Evolutionary conservation across 2,113 vertebrate species (phyloP), one percentile per base, ranked within the genome.

Genomic region (Eurystomus gularis): DNA sequence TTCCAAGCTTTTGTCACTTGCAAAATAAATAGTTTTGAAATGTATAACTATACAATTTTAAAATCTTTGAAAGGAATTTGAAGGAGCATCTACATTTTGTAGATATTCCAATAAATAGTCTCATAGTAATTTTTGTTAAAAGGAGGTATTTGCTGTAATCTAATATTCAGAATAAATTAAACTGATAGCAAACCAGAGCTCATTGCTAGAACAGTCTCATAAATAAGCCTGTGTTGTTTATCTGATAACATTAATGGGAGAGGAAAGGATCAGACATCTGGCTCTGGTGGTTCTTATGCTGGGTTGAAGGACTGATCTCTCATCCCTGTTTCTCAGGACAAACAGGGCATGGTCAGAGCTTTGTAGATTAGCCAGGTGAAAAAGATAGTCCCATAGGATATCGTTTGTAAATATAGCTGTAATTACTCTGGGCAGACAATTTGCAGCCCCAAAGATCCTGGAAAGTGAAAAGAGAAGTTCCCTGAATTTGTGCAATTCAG

Each of bases 181-280:
- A 65, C 3, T 31, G 28, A 28, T 21, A 42, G 10, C 17, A 75
- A 78, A 49, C 19, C n/a, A 35, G 23, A 17, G 10, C 33, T 80
- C 10, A 11, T 35, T 66, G 15, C 51, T 89, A 29, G 26, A 14
- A 42, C 16, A 11, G 25, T 15, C 6, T 40, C 18, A 33, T n/a
- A 35, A 69, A 35, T 39, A 51, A 44, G 11, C 16, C 76, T 52
- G 1, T 33, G 29, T 23, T 83, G 40, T 48, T 86, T 46, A 12
- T 57, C 8, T 84, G 77, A 6, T 42, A 3, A 0, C 11, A 19
- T 5, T 72, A 8, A 48, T 0, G 10, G 25, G 28, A 35, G 25
- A 60, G 70, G 16, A 88, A 60, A 72, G 71, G 26, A 16, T 29
- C 17, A 35, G 54, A 48, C 16, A 44, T 48, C 13, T 51, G 57